Base-by-base conservation (phyloP, 2,888 invertebrate species). In the Epinotia bilunana region DNA sequence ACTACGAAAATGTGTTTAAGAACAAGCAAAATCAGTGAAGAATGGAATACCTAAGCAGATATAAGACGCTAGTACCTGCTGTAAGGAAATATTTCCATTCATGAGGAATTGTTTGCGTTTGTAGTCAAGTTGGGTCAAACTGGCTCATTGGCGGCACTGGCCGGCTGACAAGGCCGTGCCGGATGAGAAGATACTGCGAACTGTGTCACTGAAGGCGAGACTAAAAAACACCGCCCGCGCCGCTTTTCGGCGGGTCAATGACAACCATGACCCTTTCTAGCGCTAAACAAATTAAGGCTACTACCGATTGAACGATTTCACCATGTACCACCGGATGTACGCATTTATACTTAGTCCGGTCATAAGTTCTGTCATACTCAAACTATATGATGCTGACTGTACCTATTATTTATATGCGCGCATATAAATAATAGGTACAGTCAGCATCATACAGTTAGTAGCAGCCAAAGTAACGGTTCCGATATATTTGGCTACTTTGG, bases 121-220 rank as follows among this genome's bases (percentile, higher is more conserved):
- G 61, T 46, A 28, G 68, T 57, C 16, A 33, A 53, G 71, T 62
- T 28, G n/a, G 60, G 46, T 33, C 11, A 53, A 53, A n/a, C 6
- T n/a, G 53, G n/a, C n/a, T 53, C 20, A 23, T 74, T 63, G 73
- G 70, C 73, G 73, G 73, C 77, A 75, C 76, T 78, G 78, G 75
- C 77, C 79, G 81, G 79, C 79, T 82, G 84, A 84, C 90, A 90
- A 91, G 91, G 91, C 87, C 89, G 86, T 86, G 82, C 84, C 88
- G 90, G 91, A 90, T 89, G 89, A 90, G 86, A 88, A 90, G 88
- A 89, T 87, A 89, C 88, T 87, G 89, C 86, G 88, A 90, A 89
- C 89, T 88, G 85, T 90, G 92, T 90, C 91, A 90, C 81, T 86
- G 87, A 88, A 89, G 86, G 86, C 88, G 86, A 85, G 83, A 84